phyloP scores from a whole-genome alignment of 2,797 vertebrate genomes.

The Sebastes jordani region DNA sequence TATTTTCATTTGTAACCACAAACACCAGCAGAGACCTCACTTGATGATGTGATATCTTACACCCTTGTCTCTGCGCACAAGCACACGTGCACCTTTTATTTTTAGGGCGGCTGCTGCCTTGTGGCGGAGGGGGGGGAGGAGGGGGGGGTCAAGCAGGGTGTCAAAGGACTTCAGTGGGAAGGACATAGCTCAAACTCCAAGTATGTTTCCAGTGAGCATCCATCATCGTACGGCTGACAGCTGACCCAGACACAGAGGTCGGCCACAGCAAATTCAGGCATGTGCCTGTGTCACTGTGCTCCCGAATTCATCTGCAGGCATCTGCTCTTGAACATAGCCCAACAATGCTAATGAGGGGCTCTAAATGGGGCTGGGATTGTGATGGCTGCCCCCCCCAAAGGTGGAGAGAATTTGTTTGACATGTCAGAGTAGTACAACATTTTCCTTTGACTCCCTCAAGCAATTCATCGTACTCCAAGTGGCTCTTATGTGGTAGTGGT shows the following conservation, averaged over 20 bases:
- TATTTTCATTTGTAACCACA: slow-evolving; percentile 18
- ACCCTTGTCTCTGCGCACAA: slow-evolving; percentile 47
- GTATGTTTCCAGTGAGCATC: slow-evolving; percentile 80
- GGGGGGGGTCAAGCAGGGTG: slow-evolving; percentile 62
- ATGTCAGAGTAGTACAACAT: slow-evolving; percentile 39
- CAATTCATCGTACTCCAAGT: slow-evolving; percentile 41
- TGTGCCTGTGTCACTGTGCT: slow-evolving; percentile 50
- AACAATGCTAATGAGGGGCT: slow-evolving; percentile 77
- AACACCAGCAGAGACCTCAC: slow-evolving; percentile 11
- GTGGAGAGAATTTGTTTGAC: slow-evolving; percentile 55
- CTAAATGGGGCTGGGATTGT: slow-evolving; percentile 35
- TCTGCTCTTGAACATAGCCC: slow-evolving; percentile 71
- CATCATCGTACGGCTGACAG: slow-evolving; percentile 74
- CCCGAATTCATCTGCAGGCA: slow-evolving; percentile 61
- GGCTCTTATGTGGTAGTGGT: slow-evolving; percentile 31
- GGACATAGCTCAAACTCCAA: slow-evolving; percentile 81
- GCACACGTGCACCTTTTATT: slow-evolving; percentile 73
- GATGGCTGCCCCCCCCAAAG: slow-evolving; percentile 35
- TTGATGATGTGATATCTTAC: slow-evolving; percentile 60
- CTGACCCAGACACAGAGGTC: slow-evolving; percentile 54
- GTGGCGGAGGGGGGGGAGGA: background rate
- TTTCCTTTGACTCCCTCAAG: slow-evolving; percentile 49
- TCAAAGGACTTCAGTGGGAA: slow-evolving; percentile 74
- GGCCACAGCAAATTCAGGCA: slow-evolving; percentile 29
- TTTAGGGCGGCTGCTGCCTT: slow-evolving; percentile 73